These are phyloP conservation scores for Gerris lacustris DNA, from an alignment of 2,888 invertebrate genomes.

Conservation along the genomic window DNA sequence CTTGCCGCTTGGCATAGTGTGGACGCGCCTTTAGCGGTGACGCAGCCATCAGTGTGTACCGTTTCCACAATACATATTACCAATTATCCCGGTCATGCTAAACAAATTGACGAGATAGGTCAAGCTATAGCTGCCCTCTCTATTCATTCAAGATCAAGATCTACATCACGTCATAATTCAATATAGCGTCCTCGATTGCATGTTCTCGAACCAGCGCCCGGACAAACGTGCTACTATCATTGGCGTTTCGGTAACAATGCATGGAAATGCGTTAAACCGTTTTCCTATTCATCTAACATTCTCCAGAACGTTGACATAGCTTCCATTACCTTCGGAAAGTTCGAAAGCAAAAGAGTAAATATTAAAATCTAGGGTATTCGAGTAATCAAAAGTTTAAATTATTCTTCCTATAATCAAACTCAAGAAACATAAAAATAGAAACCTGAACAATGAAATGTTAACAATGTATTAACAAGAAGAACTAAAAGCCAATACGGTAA, in stretches of 20 bases:
- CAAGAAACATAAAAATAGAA: too few relatives aligned
- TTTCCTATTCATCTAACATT: slow-evolving; percentile 4
- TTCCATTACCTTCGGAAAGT: too few relatives aligned
- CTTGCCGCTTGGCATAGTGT: too few relatives aligned
- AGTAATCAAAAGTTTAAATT: too few relatives aligned
- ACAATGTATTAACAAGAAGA: too few relatives aligned
- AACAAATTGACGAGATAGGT: not conserved
- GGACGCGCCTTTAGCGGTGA: too few relatives aligned
- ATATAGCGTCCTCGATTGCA: not conserved
- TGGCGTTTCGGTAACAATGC: slow-evolving; percentile 19
- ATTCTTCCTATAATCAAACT: too few relatives aligned
- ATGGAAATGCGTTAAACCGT: slow-evolving; percentile 18
- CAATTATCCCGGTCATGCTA: not conserved
- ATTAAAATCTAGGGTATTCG: too few relatives aligned
- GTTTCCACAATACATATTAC: not conserved
- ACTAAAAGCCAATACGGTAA: too few relatives aligned
- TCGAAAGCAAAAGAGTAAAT: too few relatives aligned
- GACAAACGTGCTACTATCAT: slow-evolving; percentile 6
- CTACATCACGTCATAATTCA: slow-evolving; percentile 1
- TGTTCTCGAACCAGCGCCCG: not conserved
- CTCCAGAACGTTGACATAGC: too few relatives aligned
- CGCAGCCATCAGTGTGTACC: not conserved
- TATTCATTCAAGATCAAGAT: not conserved
- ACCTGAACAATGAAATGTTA: too few relatives aligned
- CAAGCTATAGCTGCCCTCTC: not conserved